Evolutionary conservation across 2,113 vertebrate genomes (phyloP).

Genomic region (Actenoides hombroni): DNA sequence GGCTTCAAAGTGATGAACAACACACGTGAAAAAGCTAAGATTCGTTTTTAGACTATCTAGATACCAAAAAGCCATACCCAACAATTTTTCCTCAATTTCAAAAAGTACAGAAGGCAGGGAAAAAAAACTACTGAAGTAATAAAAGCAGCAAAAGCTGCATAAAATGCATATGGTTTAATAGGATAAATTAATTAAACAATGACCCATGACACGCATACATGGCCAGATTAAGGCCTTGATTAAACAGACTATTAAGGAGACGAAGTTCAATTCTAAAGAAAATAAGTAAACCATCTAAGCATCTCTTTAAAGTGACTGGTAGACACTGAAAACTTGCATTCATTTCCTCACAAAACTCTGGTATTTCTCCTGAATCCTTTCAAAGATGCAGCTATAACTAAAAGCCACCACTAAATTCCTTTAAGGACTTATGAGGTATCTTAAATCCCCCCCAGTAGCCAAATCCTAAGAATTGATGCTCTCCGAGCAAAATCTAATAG

Average conservation of each 20-base stretch:
- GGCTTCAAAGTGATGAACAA: neutral
- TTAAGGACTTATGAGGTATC: neutral
- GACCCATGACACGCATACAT: neutral
- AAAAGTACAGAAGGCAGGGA: neutral
- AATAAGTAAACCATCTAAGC: neutral
- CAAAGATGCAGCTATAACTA: neutral
- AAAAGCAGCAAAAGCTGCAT: neutral
- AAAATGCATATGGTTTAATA: neutral
- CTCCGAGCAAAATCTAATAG: neutral
- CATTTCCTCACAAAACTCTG: neutral
- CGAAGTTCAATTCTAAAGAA: neutral
- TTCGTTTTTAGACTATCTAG: neutral
- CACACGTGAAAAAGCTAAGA: neutral
- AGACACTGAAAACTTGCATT: neutral
- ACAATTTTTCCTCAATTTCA: neutral
- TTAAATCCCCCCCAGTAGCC: neutral
- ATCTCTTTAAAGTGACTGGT: neutral
- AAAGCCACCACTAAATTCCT: neutral
- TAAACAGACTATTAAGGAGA: neutral
- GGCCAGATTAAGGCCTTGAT: neutral
- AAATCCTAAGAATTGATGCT: neutral
- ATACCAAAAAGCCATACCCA: neutral
- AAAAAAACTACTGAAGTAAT: neutral
- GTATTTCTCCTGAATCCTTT: neutral
- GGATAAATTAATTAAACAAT: neutral